Base-by-base conservation (phyloP, 2,113 vertebrate species). In the Gambusia holbrooki region DNA sequence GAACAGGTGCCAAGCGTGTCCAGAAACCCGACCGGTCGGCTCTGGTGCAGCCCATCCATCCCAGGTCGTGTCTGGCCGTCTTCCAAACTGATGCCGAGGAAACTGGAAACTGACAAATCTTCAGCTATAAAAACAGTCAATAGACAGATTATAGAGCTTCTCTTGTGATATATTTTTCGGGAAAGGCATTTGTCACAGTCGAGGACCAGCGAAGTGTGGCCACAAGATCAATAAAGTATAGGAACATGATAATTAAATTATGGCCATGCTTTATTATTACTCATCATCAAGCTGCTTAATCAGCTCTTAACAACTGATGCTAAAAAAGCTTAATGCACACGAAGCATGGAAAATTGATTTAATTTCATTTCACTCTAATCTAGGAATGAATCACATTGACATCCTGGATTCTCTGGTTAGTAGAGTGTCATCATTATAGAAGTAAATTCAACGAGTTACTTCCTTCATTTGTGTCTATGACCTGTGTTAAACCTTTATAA, bases 11-110 rank as follows among this genome's bases (percentile, higher is more conserved):
- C 14, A 71, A 35, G 6, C 15, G 9, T 42, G 13, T 1, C 5
- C 63, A 66, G n/a, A 61, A 60, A 81, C 51, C 19, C 64, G 45
- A 82, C 75, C 71, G 68, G 66, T 69, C 51, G 32, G 5, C 45
- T 13, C 2, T 15, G 32, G 64, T 37, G 35, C 12, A 0, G n/a
- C 51, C n/a, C 70, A 63, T 79, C 54, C 74, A 58, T 70, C 32
- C 63, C 9, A 22, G 7, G 13, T 25, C 71, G 3, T 66, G 54
- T 79, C 75, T 85, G 61, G 65, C 27, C 58, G 28, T 51, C 71
- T 62, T 37, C 12, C 17, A 65, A 66, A 1, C 51, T 66, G 27
- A 68, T 4, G 51, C 19, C 7, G 15, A 28, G 33, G 10, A 28
- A 64, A 48, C 45, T 42, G 28, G 29, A 54, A 32, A 32, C 22